Base-by-base conservation (phyloP, 2,113 vertebrate species). In the Leptobrachium leishanense region DNA sequence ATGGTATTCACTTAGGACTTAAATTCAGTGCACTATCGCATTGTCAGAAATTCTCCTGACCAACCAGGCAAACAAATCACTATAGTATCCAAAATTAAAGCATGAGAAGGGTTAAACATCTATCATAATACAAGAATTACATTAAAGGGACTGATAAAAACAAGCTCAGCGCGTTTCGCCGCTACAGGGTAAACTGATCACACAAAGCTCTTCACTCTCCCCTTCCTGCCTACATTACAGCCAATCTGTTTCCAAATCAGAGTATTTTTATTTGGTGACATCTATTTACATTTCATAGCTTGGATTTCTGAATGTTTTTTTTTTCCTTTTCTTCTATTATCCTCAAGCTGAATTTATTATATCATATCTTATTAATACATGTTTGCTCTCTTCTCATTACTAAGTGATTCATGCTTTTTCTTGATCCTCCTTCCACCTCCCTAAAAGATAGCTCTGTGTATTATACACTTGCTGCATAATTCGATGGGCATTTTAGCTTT, bases 321-420 rank as follows among this genome's bases (percentile, higher is more conserved):
- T 31, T 31, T 79, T 82, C 81, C 84, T 77, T 77, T 77, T 83
- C 76, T 67, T 76, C 62, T 50, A 13, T 75, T 66, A 43, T 40
- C 46, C 66, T 83, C 59, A 13, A 0, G 0, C 43, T 10, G 57
- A 0, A 0, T 11, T 77, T 84, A 72, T 76, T 72, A 39, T 67
- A 74, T 67, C 71, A 73, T 63, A 62, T 72, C 65, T 75, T 63
- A 72, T 31, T 69, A 82, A 82, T 65, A 65, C 57, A 79, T 13
- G 44, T 40, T 15, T 0, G 0, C 3, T 76, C 12, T 44, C 53
- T 15, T 65, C n/a, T 76, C 64, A 66, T 67, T 54, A 76, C 40
- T 67, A 42, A 76, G 67, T 54, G 39, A 76, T 55, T 2, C 0
- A 5, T 53, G 39, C 6, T 55, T 67, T 76, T 42, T 43, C 71